A percentile compares a stretch with the other conserved stretches of the same genome.
Conservation (phyloP, 2,888 invertebrate species). For the Electrophaes corylata region DNA sequence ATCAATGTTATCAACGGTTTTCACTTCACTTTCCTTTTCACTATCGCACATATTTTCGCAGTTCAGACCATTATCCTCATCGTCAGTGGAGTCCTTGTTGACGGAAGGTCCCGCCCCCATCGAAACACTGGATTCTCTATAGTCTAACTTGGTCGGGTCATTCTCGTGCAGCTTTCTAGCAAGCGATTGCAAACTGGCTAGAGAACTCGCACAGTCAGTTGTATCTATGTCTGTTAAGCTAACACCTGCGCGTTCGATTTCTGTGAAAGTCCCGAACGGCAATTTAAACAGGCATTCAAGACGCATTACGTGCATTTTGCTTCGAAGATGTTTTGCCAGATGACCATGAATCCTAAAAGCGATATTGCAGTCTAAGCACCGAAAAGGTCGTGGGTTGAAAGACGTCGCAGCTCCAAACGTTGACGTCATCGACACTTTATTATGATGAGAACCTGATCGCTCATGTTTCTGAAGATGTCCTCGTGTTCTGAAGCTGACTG, state of each 20-base stretch:
- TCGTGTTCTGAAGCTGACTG: slow-evolving; percentile 94
- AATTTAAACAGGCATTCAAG: slow-evolving; percentile 96
- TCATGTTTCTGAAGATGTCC: slow-evolving; percentile 97
- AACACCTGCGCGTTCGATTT: slow-evolving; percentile 95
- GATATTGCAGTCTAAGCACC: slow-evolving; percentile 97
- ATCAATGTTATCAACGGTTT: slow-evolving; percentile 72
- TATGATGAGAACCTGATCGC: slow-evolving; percentile 95
- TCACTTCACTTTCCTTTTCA: slow-evolving; percentile 79
- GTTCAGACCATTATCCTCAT: slow-evolving; percentile 69
- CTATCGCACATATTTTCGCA: slow-evolving; percentile 68
- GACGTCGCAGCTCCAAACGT: slow-evolving; percentile 93
- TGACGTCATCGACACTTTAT: slow-evolving; percentile 95
- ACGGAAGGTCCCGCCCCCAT: slow-evolving; percentile 56
- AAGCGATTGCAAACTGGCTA: slow-evolving; percentile 93
- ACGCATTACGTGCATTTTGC: slow-evolving; percentile 97
- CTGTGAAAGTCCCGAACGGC: slow-evolving; percentile 96
- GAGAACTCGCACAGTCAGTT: slow-evolving; percentile 97
- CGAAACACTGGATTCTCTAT: slow-evolving; percentile 80
- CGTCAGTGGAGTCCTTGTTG: slow-evolving; percentile 82
- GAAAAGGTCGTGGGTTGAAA: slow-evolving; percentile 97
- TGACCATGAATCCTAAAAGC: slow-evolving; percentile 99
- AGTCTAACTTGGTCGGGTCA: slow-evolving; percentile 90
- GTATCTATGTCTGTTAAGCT: slow-evolving; percentile 98
- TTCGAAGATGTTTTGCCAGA: slow-evolving; percentile 97
- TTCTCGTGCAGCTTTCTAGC: slow-evolving; percentile 92